phyloP scores from a whole-genome alignment of 2,113 vertebrate species.

The Helogale parvula region DNA sequence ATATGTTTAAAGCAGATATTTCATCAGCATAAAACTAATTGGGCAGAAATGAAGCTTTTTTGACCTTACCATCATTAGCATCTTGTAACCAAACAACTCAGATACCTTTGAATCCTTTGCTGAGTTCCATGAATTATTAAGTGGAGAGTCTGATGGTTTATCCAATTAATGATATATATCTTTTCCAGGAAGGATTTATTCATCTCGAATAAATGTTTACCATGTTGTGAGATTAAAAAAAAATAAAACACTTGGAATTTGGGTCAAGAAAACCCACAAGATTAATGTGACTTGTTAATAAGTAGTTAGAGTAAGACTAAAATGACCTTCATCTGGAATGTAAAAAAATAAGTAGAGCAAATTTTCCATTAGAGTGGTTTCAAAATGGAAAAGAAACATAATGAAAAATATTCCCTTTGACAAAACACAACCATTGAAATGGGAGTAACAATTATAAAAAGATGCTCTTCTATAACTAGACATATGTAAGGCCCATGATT shows the following conservation, averaged over 20 bases:
- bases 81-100: conserved; percentile 7
- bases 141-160: not conserved
- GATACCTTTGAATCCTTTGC: not conserved
- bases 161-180: not conserved
- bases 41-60: not conserved
- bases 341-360: not conserved
- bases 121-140: conserved; percentile 34
- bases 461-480: conserved; percentile 41
- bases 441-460: not conserved
- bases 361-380: conserved; percentile 29
- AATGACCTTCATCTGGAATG: conserved; percentile 4
- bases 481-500: not conserved
- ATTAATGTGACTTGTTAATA: conserved; percentile 41
- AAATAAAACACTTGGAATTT: not conserved
- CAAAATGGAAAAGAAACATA: conserved; percentile 30
- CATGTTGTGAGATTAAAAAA: not conserved
- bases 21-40: not conserved
- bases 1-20: not conserved
- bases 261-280: conserved; percentile 42
- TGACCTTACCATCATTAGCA: not conserved
- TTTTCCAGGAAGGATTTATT: conserved; percentile 40
- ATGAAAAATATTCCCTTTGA: conserved; percentile 33
- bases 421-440: not conserved
- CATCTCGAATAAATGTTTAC: not conserved
- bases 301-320: conserved; percentile 30